Conservation (phyloP, 2,113 vertebrate genomes). For the Halcyon malimbica region DNA sequence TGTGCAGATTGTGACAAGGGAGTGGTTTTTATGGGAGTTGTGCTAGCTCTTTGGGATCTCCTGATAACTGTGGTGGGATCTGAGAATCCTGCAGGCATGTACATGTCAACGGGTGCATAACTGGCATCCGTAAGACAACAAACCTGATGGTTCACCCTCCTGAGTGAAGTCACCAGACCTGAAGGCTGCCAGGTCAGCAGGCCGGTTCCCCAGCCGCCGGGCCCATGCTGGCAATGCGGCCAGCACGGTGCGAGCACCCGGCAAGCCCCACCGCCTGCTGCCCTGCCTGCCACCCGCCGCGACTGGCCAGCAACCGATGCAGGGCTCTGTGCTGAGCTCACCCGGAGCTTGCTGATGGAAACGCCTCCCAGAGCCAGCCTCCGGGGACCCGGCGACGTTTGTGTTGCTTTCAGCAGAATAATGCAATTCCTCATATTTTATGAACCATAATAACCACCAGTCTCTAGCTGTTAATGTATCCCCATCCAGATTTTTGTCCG, state of each 20-base stretch:
- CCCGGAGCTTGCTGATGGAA: slow-evolving; percentile 33
- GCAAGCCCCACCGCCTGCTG: fast-evolving
- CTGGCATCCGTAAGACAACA: not conserved
- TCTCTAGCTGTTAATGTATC: slow-evolving; percentile 66
- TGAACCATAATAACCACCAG: slow-evolving; percentile 72
- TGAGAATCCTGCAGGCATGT: fast-evolving
- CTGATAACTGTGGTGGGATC: not conserved
- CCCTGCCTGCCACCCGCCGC: fast-evolving
- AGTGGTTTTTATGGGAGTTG: fast-evolving
- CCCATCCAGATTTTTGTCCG: slow-evolving; percentile 35
- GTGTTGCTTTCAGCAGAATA: slow-evolving; percentile 59
- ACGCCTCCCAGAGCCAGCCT: slow-evolving; percentile 38
- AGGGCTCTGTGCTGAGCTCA: not conserved
- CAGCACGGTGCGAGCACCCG: fast-evolving
- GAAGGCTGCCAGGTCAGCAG: fast-evolving
- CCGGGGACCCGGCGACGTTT: not conserved
- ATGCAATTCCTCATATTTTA: slow-evolving; percentile 75
- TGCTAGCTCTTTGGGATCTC: not conserved
- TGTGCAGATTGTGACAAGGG: not conserved
- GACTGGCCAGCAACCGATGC: fast-evolving
- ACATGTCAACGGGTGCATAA: not conserved
- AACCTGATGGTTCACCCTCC: not conserved
- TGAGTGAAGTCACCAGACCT: fast-evolving
- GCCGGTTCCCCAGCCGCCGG: too few species aligned
- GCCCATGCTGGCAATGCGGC: not conserved